phyloP scores from a whole-genome alignment of 2,888 invertebrate species.

The Drosophila borborema region DNA sequence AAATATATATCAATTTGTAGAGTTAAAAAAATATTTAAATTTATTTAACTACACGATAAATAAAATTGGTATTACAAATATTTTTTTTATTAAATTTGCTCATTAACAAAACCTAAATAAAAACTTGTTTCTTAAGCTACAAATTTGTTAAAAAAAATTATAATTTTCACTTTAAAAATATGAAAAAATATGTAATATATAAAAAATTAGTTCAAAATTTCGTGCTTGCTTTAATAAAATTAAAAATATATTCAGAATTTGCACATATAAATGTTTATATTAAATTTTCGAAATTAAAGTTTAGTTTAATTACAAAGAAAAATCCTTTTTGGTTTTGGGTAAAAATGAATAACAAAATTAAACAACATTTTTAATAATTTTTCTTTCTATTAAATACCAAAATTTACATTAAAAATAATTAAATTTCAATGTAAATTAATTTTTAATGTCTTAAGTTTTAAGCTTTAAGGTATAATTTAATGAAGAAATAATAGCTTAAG shows the following conservation, averaged over 20 bases:
- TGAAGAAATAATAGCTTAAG: not conserved
- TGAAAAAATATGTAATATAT: not conserved
- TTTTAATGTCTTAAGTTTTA: no score
- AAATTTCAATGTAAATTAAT: not conserved
- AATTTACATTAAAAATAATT: no score
- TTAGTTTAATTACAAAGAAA: not conserved
- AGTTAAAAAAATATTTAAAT: not conserved
- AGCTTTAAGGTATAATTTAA: not conserved
- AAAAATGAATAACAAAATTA: no score
- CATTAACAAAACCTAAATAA: no score
- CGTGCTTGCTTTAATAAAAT: no score
- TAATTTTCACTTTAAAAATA: not conserved
- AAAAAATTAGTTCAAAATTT: no score
- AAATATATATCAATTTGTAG: not conserved
- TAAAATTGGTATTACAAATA: not conserved
- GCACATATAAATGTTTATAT: not conserved
- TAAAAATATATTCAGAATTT: no score
- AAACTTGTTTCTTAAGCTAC: no score
- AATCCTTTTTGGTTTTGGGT: no score
- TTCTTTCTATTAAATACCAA: no score
- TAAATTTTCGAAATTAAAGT: not conserved
- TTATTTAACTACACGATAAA: not conserved
- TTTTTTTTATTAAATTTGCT: not conserved
- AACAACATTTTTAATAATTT: no score
- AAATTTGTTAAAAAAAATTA: not conserved